Conservation (phyloP, 64 coral and sea anemone genomes). For the Pocillopora damicornis region DNA sequence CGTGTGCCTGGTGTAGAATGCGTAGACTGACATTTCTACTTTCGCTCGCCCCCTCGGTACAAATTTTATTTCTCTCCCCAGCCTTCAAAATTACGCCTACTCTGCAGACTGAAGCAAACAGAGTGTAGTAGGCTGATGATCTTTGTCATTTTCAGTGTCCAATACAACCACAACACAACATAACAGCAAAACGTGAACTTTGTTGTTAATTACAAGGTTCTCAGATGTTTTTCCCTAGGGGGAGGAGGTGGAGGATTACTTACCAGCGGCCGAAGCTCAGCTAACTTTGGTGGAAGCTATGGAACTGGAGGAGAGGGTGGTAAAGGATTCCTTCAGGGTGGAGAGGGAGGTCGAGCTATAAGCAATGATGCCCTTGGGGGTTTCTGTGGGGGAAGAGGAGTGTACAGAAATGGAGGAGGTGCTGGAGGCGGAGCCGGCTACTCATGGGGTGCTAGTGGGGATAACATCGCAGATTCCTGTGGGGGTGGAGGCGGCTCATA, state of each 20-base stretch:
- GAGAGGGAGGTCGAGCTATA: neutral
- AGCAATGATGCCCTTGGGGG: neutral
- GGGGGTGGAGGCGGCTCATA: conserved; percentile 24
- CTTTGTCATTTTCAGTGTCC: too few species aligned
- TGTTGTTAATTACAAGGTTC: neutral
- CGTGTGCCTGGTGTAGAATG: too few species aligned
- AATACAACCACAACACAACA: too few species aligned
- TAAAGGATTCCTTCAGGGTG: neutral
- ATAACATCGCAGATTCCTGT: conserved; percentile 3
- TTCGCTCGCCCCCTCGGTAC: too few species aligned
- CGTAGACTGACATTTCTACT: too few species aligned
- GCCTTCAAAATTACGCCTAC: too few species aligned
- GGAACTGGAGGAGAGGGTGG: neutral
- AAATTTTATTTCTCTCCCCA: too few species aligned
- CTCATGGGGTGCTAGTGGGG: conserved; percentile 9
- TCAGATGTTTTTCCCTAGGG: neutral
- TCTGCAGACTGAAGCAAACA: too few species aligned
- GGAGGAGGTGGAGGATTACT: neutral
- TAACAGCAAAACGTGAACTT: too few species aligned
- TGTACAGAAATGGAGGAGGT: neutral
- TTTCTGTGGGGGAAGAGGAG: neutral
- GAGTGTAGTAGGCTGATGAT: too few species aligned
- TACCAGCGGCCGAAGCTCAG: neutral
- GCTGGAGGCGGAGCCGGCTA: neutral
- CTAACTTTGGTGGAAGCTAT: neutral